A percentile compares a stretch with the other conserved stretches of the same genome.
These are phyloP conservation scores for Temnothorax ravouxi DNA, from an alignment of 2,888 invertebrate genomes.

Conservation along the genomic window DNA sequence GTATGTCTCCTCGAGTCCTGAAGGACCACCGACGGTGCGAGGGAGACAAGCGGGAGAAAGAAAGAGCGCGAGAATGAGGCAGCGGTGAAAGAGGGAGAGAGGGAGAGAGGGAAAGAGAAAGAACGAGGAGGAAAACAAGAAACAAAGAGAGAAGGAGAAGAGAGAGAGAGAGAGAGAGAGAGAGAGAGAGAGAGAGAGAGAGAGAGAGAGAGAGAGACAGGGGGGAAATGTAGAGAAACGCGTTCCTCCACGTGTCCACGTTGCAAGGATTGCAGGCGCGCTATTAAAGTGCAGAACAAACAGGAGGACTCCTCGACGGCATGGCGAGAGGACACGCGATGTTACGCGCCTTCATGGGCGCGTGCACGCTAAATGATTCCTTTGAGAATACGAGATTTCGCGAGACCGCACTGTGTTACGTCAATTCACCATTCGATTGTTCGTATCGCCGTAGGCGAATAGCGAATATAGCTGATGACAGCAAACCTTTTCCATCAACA, in stretches of 20 bases:
- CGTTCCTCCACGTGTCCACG: conserved; percentile 33
- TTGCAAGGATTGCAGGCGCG: conserved; percentile 55
- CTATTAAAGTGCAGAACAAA: conserved; percentile 78
- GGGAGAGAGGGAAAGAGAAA: neutral
- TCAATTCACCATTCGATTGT: conserved; percentile 60
- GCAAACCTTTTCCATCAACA: conserved; percentile 11
- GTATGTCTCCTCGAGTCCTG: conserved; percentile 71
- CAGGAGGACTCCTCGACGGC: conserved; percentile 66
- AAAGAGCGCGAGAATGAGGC: conserved; percentile 22
- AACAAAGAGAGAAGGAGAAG: neutral
- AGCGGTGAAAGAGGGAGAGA: neutral
- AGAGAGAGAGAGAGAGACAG: neutral
- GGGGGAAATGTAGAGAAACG: conserved; percentile 23
- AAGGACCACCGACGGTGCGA: conserved; percentile 67
- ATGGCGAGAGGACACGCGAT: conserved; percentile 63
- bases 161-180: neutral
- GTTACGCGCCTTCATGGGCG: conserved; percentile 43
- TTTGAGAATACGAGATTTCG: conserved; percentile 68
- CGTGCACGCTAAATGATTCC: conserved; percentile 50
- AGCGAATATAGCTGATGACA: conserved; percentile 24
- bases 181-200: neutral
- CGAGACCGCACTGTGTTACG: conserved; percentile 33
- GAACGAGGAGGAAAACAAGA: too few species aligned
- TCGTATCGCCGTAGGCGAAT: conserved; percentile 32
- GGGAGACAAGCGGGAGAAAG: conserved; percentile 47